These are phyloP conservation scores for Lamellibrachia luymesi DNA, from an alignment of 1,140 invertebrate species.

Conservation along the genomic window DNA sequence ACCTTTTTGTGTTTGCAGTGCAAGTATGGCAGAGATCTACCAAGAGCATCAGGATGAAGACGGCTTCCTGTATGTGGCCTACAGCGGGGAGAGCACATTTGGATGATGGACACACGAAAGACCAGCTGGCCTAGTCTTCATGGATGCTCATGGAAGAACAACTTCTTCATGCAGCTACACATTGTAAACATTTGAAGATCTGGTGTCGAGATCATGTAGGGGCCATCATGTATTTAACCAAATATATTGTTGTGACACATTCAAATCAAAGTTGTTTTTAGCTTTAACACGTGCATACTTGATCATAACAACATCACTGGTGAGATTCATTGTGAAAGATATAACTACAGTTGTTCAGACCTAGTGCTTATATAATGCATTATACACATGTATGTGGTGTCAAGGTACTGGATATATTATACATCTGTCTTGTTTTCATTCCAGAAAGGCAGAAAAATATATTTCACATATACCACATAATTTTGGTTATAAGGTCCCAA, in stretches of 20 bases:
- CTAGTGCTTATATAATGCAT: background rate
- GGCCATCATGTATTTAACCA: background rate
- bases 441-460: background rate
- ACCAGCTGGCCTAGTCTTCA: background rate
- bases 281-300: background rate
- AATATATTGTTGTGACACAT: background rate
- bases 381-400: background rate
- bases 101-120: slow-evolving; percentile 31
- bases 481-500: background rate
- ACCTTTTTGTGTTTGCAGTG: slow-evolving; percentile 39
- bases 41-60: slow-evolving; percentile 60
- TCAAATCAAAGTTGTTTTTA: background rate
- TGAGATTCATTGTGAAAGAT: background rate
- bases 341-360: background rate
- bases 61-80: slow-evolving; percentile 61
- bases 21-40: slow-evolving; percentile 60
- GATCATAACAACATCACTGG: background rate
- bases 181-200: background rate
- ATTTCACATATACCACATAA: background rate
- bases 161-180: background rate
- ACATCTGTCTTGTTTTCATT: background rate
- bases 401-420: background rate
- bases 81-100: slow-evolving; percentile 60
- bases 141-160: background rate
- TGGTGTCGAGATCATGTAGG: background rate